Evolutionary conservation across 2,888 invertebrate species (phyloP), one percentile per base, ranked within the genome.

Genomic region (Bombyx huttoni): DNA sequence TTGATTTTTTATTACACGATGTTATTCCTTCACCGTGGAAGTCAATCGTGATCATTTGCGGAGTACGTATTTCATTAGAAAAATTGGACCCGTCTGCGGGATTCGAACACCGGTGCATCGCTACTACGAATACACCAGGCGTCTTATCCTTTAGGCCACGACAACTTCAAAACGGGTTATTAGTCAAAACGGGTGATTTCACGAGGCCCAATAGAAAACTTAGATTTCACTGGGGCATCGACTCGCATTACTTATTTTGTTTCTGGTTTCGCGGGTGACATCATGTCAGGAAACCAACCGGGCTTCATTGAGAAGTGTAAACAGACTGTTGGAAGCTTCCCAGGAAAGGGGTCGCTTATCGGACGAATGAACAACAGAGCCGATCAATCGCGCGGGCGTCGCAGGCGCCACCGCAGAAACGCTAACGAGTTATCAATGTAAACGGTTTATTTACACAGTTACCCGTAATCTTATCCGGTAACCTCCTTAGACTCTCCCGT

Each of bases 381-480:
- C 65, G 68, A 65, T 70, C 69, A 71, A 72, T 73, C 67, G 63
- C 66, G 58, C 50, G 65, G 60, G 69, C 80, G 78, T 79, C 79
- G 79, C 66, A 77, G 83, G 82, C 83, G 84, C 79, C 83, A 75
- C 75, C 77, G 84, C 83, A 84, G 78, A 83, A 85, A 80, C 76
- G 72, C 79, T 78, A 80, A 75, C 77, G 68, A 83, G 79, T 83
- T 86, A 88, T 87, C 85, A 84, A 83, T 80, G 81, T 84, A 82
- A 83, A 83, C 85, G 81, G 83, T 83, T 82, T 86, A 84, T 87
- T 87, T 87, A 86, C 85, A 79, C 84, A 82, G 85, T 83, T 77
- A 82, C 76, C 79, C 77, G 84, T 86, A 87, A 87, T 88, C 87
- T 87, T 88, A 88, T 88, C 88, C 86, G 79, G 78, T 83, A 86